Evolutionary conservation across 1,140 invertebrate genomes (phyloP).

Genomic region (Dreissena polymorpha): DNA sequence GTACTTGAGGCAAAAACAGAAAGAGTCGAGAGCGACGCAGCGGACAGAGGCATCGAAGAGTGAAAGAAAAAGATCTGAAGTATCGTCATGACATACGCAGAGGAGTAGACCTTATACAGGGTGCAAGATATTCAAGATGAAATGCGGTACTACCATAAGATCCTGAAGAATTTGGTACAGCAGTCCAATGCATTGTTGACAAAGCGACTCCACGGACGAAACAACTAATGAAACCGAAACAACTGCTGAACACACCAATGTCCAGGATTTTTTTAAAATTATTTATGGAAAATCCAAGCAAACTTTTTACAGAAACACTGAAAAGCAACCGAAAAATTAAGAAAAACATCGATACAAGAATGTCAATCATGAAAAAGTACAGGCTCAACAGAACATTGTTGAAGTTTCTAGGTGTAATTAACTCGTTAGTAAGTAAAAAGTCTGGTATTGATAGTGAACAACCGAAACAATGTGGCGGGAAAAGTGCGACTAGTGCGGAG

Average conservation of each 20-base stretch:
- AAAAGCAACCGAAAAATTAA: background rate
- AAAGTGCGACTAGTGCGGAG: slow-evolving; percentile 8
- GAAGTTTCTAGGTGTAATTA: too few species aligned
- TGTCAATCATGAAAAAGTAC: slow-evolving; percentile 14
- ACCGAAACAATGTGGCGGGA: too few species aligned
- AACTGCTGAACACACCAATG: background rate
- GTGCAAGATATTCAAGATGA: too few species aligned
- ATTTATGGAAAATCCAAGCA: background rate
- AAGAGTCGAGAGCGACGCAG: background rate
- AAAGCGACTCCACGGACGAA: background rate
- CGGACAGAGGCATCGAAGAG: background rate
- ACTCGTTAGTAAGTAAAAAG: too few species aligned
- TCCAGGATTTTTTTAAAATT: background rate
- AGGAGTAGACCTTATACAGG: too few species aligned
- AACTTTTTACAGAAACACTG: too few species aligned
- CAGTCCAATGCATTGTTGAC: background rate
- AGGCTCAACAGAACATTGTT: too few species aligned
- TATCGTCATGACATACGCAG: too few species aligned
- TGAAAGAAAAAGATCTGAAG: background rate
- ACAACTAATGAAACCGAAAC: background rate
- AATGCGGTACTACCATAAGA: too few species aligned
- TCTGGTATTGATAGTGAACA: too few species aligned
- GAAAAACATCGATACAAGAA: slow-evolving; percentile 17
- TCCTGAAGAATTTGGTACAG: background rate
- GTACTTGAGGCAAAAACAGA: background rate